phyloP scores from a whole-genome alignment of 2,888 invertebrate genomes.

The Lasioglossum morio region DNA sequence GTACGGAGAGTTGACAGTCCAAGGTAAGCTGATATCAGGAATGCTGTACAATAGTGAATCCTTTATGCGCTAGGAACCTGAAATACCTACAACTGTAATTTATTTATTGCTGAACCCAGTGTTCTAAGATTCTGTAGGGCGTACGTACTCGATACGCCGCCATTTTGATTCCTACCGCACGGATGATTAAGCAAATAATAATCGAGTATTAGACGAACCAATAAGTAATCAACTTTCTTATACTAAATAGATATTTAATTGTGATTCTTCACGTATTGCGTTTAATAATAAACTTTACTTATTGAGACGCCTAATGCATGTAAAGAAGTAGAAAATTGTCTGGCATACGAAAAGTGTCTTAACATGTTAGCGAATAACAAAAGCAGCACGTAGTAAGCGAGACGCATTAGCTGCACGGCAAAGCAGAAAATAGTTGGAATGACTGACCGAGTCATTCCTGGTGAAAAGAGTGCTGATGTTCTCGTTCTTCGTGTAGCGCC shows the following conservation, averaged over 20 bases:
- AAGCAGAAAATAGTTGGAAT: background rate
- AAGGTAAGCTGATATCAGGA: conserved; percentile 33
- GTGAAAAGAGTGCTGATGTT: background rate
- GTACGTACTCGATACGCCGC: background rate
- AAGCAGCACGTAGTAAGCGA: conserved; percentile 47
- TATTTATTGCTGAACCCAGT: background rate
- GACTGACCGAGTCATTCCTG: background rate
- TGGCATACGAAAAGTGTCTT: conserved; percentile 16
- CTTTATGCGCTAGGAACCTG: background rate
- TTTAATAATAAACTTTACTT: background rate
- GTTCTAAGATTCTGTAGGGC: background rate
- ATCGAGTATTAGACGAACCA: background rate
- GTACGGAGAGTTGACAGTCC: background rate
- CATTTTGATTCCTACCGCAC: conserved; percentile 8
- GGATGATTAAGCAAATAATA: background rate
- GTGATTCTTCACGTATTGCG: background rate
- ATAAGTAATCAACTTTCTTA: background rate
- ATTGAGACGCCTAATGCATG: background rate
- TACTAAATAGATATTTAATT: background rate
- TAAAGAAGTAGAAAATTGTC: background rate
- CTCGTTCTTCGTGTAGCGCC: conserved; percentile 85
- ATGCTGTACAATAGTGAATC: conserved; percentile 30
- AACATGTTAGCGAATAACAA: conserved; percentile 41
- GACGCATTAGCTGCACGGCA: conserved; percentile 55
- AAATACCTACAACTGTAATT: background rate